Percentiles rank a stretch among this genome's conserved stretches.
phyloP scores from a whole-genome alignment of 2,113 vertebrate species.

The Azemiops feae region DNA sequence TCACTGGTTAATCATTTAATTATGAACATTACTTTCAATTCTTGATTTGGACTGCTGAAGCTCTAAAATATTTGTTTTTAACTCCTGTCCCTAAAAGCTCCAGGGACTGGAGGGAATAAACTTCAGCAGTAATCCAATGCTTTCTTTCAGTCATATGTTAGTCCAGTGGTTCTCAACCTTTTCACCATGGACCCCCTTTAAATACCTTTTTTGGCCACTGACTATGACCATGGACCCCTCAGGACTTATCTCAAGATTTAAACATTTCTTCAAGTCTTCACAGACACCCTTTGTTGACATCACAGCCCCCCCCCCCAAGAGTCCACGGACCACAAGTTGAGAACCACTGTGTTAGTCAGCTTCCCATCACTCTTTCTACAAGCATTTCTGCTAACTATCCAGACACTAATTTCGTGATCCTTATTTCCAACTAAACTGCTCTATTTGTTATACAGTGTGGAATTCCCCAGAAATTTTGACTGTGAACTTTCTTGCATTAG shows the following conservation, averaged over 20 bases:
- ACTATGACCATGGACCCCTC: not conserved
- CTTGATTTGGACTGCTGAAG: not conserved
- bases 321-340: not conserved
- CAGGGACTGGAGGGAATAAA: not conserved
- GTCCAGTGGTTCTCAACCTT: not conserved
- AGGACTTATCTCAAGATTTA: not conserved
- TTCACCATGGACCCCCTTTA: not conserved
- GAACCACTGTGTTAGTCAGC: not conserved
- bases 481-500: not conserved
- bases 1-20: not conserved
- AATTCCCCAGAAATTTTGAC: not conserved
- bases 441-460: not conserved
- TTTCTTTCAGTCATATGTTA: not conserved
- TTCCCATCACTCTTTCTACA: not conserved
- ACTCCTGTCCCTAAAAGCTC: not conserved
- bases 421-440: not conserved
- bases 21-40: not conserved
- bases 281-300: not conserved
- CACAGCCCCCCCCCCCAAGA: not conserved
- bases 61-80: not conserved
- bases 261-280: not conserved
- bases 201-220: not conserved
- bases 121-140: not conserved
- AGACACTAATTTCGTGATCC: not conserved
- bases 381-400: not conserved